Conservation (phyloP, 2,113 vertebrate species). For the Campylomormyrus numenius region DNA sequence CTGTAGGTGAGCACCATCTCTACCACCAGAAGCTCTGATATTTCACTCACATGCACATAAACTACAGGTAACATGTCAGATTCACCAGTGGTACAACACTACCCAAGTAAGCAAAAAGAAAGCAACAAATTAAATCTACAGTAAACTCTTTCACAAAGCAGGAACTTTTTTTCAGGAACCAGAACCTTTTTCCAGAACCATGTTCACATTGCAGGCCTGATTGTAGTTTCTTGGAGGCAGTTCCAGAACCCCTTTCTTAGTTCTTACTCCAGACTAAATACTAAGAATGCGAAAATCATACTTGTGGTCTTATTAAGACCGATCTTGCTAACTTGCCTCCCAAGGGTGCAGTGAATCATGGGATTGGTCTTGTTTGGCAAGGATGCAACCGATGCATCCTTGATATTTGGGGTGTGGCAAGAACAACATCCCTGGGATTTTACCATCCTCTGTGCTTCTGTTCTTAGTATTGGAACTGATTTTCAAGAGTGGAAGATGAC, state of each 20-base stretch:
- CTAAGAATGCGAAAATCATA: not conserved
- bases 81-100: not conserved
- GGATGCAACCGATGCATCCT: not conserved
- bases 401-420: not conserved
- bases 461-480: not conserved
- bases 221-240: not conserved
- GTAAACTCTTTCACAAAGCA: not conserved
- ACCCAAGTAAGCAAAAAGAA: not conserved
- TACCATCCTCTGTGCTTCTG: not conserved
- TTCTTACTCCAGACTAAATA: not conserved
- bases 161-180: not conserved
- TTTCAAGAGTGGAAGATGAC: not conserved
- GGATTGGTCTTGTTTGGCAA: not conserved
- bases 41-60: not conserved
- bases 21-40: not conserved
- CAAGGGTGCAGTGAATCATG: not conserved
- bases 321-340: not conserved
- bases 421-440: not conserved
- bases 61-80: not conserved
- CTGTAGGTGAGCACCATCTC: not conserved
- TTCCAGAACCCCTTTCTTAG: not conserved
- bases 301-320: not conserved
- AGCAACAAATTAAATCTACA: not conserved
- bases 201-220: not conserved
- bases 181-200: not conserved